These are phyloP conservation scores for Emesis furor DNA, from an alignment of 2,888 invertebrate genomes.

Conservation along the genomic window DNA sequence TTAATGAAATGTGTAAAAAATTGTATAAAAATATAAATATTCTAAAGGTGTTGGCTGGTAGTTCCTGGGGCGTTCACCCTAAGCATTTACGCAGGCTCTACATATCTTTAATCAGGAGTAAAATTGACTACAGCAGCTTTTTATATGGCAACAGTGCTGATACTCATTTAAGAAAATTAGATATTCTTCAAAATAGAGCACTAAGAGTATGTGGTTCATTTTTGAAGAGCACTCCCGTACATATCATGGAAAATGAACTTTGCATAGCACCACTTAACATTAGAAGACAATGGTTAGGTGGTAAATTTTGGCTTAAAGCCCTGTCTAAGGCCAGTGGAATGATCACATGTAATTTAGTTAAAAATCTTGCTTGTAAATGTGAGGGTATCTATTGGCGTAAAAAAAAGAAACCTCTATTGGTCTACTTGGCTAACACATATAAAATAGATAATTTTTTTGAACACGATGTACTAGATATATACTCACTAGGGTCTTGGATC, in stretches of 20 bases:
- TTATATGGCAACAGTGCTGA: slow-evolving; percentile 40
- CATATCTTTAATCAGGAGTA: slow-evolving; percentile 34
- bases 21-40: slow-evolving; percentile 18
- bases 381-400: slow-evolving; percentile 2
- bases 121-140: slow-evolving; percentile 36
- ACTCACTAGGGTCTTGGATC: neutral
- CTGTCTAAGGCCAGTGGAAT: neutral
- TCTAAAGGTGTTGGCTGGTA: slow-evolving; percentile 27
- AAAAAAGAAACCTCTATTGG: slow-evolving; percentile 4
- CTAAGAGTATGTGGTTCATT: slow-evolving; percentile 23
- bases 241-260: slow-evolving; percentile 20
- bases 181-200: slow-evolving; percentile 18
- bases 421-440: neutral
- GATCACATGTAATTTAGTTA: neutral
- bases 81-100: slow-evolving; percentile 30
- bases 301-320: slow-evolving; percentile 8
- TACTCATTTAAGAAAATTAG: slow-evolving; percentile 32
- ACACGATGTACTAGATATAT: neutral
- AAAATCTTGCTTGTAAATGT: neutral
- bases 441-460: neutral
- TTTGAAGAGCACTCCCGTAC: neutral
- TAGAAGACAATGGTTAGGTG: neutral
- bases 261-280: neutral
- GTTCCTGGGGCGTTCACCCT: slow-evolving; percentile 24
- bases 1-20: slow-evolving; percentile 15